phyloP scores from a whole-genome alignment of 2,113 vertebrate species.

The Uria lomvia region DNA sequence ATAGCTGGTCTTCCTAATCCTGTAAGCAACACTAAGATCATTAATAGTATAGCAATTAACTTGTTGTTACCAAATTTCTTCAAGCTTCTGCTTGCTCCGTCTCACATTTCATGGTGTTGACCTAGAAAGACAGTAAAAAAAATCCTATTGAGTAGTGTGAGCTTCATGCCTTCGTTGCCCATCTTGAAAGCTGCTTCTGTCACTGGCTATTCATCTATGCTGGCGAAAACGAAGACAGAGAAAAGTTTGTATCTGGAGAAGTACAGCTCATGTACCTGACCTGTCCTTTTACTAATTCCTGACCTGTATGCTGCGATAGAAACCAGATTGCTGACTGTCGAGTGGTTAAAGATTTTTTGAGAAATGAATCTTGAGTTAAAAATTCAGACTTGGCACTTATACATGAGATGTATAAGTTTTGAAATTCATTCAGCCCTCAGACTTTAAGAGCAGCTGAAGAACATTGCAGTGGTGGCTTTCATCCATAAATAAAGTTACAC shows the following conservation, averaged over 20 bases:
- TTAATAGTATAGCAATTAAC: not conserved
- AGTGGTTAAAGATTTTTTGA: not conserved
- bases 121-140: not conserved
- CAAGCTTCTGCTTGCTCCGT: not conserved
- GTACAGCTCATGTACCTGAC: not conserved
- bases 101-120: not conserved
- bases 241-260: not conserved
- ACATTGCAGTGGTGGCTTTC: slow-evolving; percentile 27
- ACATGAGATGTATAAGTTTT: not conserved
- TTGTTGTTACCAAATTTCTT: not conserved
- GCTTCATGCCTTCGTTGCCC: not conserved
- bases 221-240: not conserved
- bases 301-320: not conserved
- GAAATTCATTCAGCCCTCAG: slow-evolving; percentile 38
- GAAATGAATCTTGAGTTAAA: not conserved
- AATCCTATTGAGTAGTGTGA: not conserved
- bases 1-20: not conserved
- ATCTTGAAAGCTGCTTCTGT: not conserved
- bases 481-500: slow-evolving; percentile 30
- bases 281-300: not conserved
- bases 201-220: not conserved
- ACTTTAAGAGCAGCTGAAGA: slow-evolving; percentile 16
- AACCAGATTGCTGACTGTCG: not conserved
- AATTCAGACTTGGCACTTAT: not conserved
- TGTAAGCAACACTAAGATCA: not conserved